Evolutionary conservation across 2,113 vertebrate genomes (phyloP).

Genomic region (Tenrec ecaudatus): DNA sequence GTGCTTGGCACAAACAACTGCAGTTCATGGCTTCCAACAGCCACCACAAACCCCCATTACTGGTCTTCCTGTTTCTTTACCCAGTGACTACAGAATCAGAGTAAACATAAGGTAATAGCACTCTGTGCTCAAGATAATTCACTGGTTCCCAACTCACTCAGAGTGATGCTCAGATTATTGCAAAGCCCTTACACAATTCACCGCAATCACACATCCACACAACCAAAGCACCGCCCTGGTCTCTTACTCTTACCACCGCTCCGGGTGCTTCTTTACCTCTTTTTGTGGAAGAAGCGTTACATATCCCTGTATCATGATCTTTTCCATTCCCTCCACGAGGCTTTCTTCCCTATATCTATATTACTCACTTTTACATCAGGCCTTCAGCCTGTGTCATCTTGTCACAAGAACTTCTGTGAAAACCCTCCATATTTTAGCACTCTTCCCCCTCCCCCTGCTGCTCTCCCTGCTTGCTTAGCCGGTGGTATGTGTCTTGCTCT

Average conservation of each 20-base stretch:
- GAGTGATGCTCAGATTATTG: neutral
- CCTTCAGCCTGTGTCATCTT: neutral
- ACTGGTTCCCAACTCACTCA: neutral
- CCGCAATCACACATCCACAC: neutral
- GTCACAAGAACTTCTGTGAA: neutral
- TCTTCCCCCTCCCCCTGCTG: too few species aligned
- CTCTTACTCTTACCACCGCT: too few species aligned
- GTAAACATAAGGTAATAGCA: neutral
- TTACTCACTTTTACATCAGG: neutral
- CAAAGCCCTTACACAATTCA: neutral
- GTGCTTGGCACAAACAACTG: neutral
- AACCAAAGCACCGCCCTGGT: neutral
- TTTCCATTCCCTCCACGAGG: neutral
- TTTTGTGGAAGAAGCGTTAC: too few species aligned
- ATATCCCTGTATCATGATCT: neutral
- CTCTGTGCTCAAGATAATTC: neutral
- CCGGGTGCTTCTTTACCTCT: neutral
- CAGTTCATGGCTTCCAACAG: neutral
- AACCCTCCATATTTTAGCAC: neutral
- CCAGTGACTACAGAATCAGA: neutral
- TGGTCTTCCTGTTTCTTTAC: neutral
- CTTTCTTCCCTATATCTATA: too few species aligned
- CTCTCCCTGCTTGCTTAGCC: neutral
- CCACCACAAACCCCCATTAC: neutral
- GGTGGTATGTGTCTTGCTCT: too few species aligned